Evolutionary conservation across 1,140 invertebrate species (phyloP).

Genomic region (Zaprionus davidi): DNA sequence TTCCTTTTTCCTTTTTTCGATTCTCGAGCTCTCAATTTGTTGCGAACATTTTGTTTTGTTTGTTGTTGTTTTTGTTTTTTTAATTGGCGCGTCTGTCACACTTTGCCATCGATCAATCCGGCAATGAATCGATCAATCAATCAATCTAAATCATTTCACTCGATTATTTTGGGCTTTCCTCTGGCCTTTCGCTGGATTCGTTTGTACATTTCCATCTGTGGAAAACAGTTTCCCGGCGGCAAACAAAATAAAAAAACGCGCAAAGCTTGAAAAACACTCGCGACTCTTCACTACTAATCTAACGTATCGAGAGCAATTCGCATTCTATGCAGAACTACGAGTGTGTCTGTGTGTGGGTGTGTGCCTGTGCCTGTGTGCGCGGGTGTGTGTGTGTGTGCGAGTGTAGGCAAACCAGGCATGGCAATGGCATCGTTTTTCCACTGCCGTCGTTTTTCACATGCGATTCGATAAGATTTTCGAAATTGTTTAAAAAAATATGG

Average conservation of each 20-base stretch:
- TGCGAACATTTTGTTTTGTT: constrained; percentile 33
- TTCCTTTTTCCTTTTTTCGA: constrained; percentile 7
- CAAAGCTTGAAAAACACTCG: constrained; percentile 32
- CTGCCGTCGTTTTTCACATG: constrained; percentile 40
- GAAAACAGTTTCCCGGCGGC: constrained; percentile 22
- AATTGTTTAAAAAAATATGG: constrained; percentile 19
- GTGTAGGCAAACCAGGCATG: constrained; percentile 35
- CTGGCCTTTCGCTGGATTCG: constrained; percentile 38
- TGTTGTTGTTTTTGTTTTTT: constrained; percentile 13
- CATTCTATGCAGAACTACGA: constrained; percentile 32
- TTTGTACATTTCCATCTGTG: constrained; percentile 11
- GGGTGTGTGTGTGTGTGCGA: constrained; percentile 8
- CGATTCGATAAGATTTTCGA: constrained; percentile 33
- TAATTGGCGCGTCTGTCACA: constrained; percentile 10
- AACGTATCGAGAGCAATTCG: constrained; percentile 33
- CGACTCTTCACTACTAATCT: constrained; percentile 39
- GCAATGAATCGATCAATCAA: constrained; percentile 50
- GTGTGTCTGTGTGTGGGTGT: constrained; percentile 1
- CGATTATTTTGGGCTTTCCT: constrained; percentile 20
- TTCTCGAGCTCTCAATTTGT: constrained; percentile 37
- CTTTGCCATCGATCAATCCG: constrained; percentile 23
- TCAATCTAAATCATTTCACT: constrained; percentile 31
- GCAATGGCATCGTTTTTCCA: constrained; percentile 49
- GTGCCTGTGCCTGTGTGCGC: constrained; percentile 3
- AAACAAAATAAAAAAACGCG: not conserved